phyloP scores from a whole-genome alignment of 2,113 vertebrate genomes.

The Stegastes partitus region DNA sequence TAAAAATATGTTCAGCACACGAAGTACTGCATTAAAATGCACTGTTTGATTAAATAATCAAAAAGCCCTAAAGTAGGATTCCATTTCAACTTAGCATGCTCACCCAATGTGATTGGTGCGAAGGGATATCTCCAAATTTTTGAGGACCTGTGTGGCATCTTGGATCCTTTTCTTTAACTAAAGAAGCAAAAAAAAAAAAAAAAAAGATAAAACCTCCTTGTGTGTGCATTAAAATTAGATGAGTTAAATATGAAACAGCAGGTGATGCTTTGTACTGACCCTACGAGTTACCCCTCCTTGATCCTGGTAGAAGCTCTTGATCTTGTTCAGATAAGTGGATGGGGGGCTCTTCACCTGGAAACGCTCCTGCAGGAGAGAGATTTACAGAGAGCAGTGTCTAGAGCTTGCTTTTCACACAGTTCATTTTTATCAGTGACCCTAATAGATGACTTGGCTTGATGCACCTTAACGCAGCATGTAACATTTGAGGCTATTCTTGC shows the following conservation, averaged over 20 bases:
- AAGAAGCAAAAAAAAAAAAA: slow-evolving; percentile 1
- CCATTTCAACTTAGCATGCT: slow-evolving; percentile 43
- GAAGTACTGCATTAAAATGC: too few species aligned
- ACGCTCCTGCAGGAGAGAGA: slow-evolving; percentile 86
- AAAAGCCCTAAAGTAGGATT: not conserved
- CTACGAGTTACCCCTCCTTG: slow-evolving; percentile 91
- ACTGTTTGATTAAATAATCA: too few species aligned
- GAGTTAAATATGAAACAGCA: not conserved
- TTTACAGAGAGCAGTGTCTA: not conserved
- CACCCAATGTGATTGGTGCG: slow-evolving; percentile 98
- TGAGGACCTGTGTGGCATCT: slow-evolving; percentile 94
- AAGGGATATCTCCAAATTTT: slow-evolving; percentile 96
- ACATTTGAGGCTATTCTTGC: slow-evolving; percentile 11
- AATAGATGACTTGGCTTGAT: not conserved
- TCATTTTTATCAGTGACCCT: not conserved
- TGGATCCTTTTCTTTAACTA: slow-evolving; percentile 89
- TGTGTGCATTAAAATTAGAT: not conserved
- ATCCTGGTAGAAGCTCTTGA: slow-evolving; percentile 93
- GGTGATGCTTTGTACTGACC: slow-evolving; percentile 78
- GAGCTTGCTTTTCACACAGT: not conserved
- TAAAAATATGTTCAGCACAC: too few species aligned
- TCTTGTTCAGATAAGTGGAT: slow-evolving; percentile 91
- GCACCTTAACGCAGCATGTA: not conserved
- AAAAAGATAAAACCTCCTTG: not conserved
- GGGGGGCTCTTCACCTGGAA: slow-evolving; percentile 98